A percentile compares a stretch with the other conserved stretches of the same genome.
Evolutionary conservation across 2,113 vertebrate species (phyloP).

Genomic region (Forbesichthys papilliferus): DNA sequence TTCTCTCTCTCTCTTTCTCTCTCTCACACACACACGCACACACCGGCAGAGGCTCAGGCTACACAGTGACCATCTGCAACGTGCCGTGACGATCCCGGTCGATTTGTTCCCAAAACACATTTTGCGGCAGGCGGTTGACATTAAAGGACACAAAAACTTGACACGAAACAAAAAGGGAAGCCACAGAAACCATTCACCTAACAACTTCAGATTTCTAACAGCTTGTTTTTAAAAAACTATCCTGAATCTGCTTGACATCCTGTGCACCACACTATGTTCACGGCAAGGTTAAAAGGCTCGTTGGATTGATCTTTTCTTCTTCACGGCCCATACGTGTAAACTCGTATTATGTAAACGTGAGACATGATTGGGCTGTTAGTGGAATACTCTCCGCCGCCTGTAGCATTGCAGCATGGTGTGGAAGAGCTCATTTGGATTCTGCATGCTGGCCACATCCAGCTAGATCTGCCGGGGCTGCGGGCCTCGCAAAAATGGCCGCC

Average conservation of each 20-base stretch:
- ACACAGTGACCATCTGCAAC: constrained; percentile 59
- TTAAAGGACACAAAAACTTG: not conserved
- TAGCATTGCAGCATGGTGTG: not conserved
- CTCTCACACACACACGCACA: constrained; percentile 8
- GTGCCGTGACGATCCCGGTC: constrained; percentile 43
- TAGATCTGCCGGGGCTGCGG: too few species aligned
- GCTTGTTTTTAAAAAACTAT: not conserved
- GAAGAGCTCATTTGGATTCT: not conserved
- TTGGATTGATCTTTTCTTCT: not conserved
- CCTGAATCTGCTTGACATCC: not conserved
- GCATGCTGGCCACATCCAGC: not conserved
- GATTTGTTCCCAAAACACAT: constrained; percentile 16
- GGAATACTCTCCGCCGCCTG: too few species aligned
- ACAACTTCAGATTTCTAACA: not conserved
- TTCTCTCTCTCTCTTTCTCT: not conserved
- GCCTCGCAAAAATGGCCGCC: too few species aligned
- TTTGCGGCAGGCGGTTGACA: not conserved
- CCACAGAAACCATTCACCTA: not conserved
- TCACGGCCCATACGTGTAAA: not conserved
- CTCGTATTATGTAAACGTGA: too few species aligned
- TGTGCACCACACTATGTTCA: not conserved
- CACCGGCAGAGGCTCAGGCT: constrained; percentile 31
- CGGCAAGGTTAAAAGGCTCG: not conserved
- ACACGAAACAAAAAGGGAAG: too few species aligned
- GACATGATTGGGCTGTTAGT: too few species aligned